Evolutionary conservation across 2,888 invertebrate species (phyloP).

Genomic region (Oxytorus armatus): DNA sequence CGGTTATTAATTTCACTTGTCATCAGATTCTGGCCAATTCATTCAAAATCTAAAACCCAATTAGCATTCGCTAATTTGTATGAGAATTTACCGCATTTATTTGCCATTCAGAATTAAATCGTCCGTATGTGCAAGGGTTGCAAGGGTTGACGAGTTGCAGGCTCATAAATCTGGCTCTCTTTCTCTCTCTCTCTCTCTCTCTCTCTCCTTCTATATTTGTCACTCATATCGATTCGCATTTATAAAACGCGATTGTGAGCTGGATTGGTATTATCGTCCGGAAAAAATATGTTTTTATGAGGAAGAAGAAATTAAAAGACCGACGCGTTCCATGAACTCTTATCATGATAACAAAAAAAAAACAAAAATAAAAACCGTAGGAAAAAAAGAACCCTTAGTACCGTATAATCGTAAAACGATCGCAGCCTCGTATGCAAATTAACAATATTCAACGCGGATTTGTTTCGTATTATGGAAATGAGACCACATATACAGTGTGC

Average conservation of each 20-base stretch:
- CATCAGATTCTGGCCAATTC: slow-evolving; percentile 52
- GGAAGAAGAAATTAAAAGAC: slow-evolving; percentile 2
- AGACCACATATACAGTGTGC: slow-evolving; percentile 36
- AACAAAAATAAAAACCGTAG: slow-evolving; percentile 1
- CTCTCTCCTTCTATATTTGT: neutral
- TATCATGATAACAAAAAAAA: neutral
- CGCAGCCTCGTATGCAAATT: slow-evolving; percentile 46
- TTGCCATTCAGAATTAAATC: slow-evolving; percentile 32
- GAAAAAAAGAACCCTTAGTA: slow-evolving; percentile 6
- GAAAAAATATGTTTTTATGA: slow-evolving; percentile 5
- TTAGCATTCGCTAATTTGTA: slow-evolving; percentile 45
- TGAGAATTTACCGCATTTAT: slow-evolving; percentile 36
- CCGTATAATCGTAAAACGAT: slow-evolving; percentile 13
- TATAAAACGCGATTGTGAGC: neutral
- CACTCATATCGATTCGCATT: neutral
- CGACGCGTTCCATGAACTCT: slow-evolving; percentile 3
- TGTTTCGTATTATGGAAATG: slow-evolving; percentile 61
- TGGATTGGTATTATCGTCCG: neutral
- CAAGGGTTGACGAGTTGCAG: slow-evolving; percentile 9
- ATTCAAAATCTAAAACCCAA: slow-evolving; percentile 29
- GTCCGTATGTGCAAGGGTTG: slow-evolving; percentile 7
- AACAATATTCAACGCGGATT: slow-evolving; percentile 59
- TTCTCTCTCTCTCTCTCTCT: neutral
- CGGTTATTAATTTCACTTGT: slow-evolving; percentile 66
- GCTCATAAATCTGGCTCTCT: slow-evolving; percentile 13